phyloP scores from a whole-genome alignment of 1,140 invertebrate genomes.

The Bombus confusus region DNA sequence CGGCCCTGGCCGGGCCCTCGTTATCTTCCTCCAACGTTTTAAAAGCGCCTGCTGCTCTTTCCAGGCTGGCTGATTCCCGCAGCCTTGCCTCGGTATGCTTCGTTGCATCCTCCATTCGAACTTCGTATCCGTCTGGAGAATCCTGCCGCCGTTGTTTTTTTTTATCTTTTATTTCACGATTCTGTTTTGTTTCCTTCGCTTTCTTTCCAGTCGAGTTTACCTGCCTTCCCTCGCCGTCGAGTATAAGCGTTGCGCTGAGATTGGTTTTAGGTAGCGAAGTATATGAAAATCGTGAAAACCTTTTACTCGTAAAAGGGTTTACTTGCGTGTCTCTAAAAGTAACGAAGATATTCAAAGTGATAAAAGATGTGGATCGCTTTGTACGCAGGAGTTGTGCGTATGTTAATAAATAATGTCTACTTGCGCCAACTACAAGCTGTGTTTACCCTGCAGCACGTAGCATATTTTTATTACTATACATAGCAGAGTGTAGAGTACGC shows the following conservation, averaged over 20 bases:
- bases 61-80: slow-evolving; percentile 24
- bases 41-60: slow-evolving; percentile 1
- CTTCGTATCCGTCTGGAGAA: slow-evolving; percentile 6
- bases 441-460: too few species aligned
- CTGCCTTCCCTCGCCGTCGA: too few species aligned
- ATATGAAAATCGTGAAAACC: too few species aligned
- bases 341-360: too few species aligned
- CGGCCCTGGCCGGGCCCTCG: slow-evolving; percentile 24
- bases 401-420: too few species aligned
- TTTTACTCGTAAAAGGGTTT: too few species aligned
- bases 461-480: not conserved
- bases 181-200: not conserved
- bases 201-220: not conserved
- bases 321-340: too few species aligned
- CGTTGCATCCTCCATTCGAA: slow-evolving; percentile 51
- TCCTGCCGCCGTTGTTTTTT: not conserved
- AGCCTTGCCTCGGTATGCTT: slow-evolving; percentile 63
- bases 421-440: too few species aligned
- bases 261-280: too few species aligned
- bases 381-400: too few species aligned
- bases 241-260: too few species aligned
- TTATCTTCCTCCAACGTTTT: not conserved
- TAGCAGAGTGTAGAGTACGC: not conserved
- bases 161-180: not conserved
- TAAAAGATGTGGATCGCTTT: too few species aligned